phyloP scores from a whole-genome alignment of 2,797 vertebrate species.

The Amblyopsis hoosieri region DNA sequence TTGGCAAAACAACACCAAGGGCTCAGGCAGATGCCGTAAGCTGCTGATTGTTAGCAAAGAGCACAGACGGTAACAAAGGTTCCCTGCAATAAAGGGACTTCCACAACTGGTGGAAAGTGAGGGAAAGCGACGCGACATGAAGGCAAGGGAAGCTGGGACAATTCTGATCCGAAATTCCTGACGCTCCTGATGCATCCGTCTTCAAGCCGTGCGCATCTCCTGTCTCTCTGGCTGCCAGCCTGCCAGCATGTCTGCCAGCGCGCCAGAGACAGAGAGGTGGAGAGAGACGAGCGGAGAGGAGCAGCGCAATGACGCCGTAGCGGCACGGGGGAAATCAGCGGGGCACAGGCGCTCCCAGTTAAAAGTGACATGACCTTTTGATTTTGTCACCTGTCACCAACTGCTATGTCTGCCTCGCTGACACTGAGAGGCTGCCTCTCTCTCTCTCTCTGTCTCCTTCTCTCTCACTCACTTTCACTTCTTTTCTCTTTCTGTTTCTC shows the following conservation, averaged over 20 bases:
- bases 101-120: conserved; percentile 58
- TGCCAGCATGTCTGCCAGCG: conserved; percentile 77
- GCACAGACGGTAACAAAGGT: conserved; percentile 79
- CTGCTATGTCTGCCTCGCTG: conserved; percentile 79
- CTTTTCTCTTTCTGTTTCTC: neutral
- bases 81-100: conserved; percentile 73
- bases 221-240: conserved; percentile 75
- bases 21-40: conserved; percentile 60
- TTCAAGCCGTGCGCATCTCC: conserved; percentile 75
- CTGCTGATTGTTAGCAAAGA: conserved; percentile 73
- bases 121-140: conserved; percentile 59
- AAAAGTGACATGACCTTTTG: conserved; percentile 98
- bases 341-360: conserved; percentile 94
- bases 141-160: conserved; percentile 68
- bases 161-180: conserved; percentile 66
- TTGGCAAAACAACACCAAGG: conserved; percentile 68
- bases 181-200: conserved; percentile 62
- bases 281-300: conserved; percentile 46
- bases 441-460: conserved; percentile 61
- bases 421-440: conserved; percentile 72
- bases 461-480: conserved; percentile 45
- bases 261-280: conserved; percentile 65
- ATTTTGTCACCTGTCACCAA: conserved; percentile 96
- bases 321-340: conserved; percentile 93
- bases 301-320: conserved; percentile 67